Base-by-base conservation (phyloP, 2,888 invertebrate genomes). In the Gari tellinella region DNA sequence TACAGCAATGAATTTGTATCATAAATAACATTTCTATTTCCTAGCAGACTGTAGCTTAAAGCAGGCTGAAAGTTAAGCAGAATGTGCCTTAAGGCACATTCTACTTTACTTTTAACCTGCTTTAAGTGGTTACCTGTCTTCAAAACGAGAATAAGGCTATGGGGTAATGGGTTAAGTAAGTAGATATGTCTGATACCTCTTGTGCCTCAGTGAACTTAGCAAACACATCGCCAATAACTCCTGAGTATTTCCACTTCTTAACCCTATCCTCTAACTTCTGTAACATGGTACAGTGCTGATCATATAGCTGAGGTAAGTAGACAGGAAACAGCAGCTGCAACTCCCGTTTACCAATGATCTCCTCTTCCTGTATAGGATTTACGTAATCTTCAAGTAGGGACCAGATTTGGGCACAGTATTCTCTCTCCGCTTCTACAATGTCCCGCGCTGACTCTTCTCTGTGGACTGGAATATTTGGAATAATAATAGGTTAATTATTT, bases 391-490 rank as follows among this genome's bases (percentile, higher is more conserved):
- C 92, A 48, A 92, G 86, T 40, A 93, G 83, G 0, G 90, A 90
- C 91, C 92, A 92, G 48, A 93, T 86, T n/a, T 90, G 90, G 17
- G 89, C 84, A 81, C 93, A 93, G 83, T 93, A 93, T 49, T 90
- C 91, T 56, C 90, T 85, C 72, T 93, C 93, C 0, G 92, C 91
- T 51, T 92, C 92, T 2, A 92, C 77, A 23, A 93, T 86, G 69
- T 93, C 93, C 62, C 88, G 74, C 1, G 84, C 83, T 25, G 85
- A 78, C 55, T 85, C 82, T 53, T 86, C 85, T 53, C 88, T 72
- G 58, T 85, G 83, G 15, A 84, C 88, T 87, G 73, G 2, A 57
- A 31, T 1, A 15, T 14, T n/a, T n/a, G 23, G 21, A 49, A 15
- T 15, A 49, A 5, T 49, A 15, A n/a, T n/a, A n/a, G n/a, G n/a